Percentiles rank a stretch among this genome's conserved stretches.
These are phyloP conservation scores for Oncorhynchus nerka DNA, from an alignment of 2,113 vertebrate genomes.

Conservation along the genomic window DNA sequence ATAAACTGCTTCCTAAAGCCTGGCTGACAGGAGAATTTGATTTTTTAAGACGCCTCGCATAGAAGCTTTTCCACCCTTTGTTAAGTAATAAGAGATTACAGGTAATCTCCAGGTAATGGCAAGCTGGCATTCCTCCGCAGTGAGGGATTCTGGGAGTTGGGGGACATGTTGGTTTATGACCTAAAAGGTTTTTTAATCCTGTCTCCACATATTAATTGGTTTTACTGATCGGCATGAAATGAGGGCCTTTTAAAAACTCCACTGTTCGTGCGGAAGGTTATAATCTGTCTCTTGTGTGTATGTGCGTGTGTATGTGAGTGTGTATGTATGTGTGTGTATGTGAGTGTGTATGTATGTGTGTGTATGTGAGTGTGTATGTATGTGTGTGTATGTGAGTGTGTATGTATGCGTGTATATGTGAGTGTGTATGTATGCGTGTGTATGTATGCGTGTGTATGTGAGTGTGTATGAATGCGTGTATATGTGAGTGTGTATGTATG, in stretches of 20 bases:
- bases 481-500: no score
- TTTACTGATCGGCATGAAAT: constrained; percentile 38
- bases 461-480: no score
- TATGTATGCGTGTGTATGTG: no score
- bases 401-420: not conserved
- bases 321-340: not conserved
- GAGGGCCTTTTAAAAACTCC: constrained; percentile 17
- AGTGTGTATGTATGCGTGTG: no score
- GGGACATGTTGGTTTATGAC: constrained; percentile 53
- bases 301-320: not conserved
- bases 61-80: constrained; percentile 70
- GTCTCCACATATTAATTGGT: constrained; percentile 44
- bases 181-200: constrained; percentile 48
- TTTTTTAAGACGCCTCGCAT: constrained; percentile 66
- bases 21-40: constrained; percentile 68
- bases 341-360: not conserved
- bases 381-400: not conserved
- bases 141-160: constrained; percentile 31
- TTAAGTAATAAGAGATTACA: constrained; percentile 75
- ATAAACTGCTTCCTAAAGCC: constrained; percentile 69
- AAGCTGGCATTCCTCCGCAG: constrained; percentile 52
- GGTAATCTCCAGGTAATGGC: constrained; percentile 66
- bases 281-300: not conserved
- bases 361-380: not conserved
- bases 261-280: not conserved